phyloP scores from a whole-genome alignment of 2,888 invertebrate species.

The Anthrax anthrax region DNA sequence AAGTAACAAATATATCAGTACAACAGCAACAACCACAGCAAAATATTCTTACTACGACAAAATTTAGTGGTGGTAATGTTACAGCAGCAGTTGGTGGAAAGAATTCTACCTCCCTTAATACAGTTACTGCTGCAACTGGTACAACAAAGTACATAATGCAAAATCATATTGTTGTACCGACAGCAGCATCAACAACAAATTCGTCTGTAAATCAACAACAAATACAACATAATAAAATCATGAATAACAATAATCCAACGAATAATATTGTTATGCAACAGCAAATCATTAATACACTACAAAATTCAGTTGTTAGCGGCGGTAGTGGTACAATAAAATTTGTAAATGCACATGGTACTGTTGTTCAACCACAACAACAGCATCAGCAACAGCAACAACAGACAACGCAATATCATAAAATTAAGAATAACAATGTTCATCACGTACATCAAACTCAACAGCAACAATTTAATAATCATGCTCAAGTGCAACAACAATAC shows the following conservation, averaged over 20 bases:
- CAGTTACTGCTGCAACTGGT: too few relatives aligned
- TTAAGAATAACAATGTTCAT: slow-evolving; percentile 2
- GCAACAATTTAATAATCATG: slow-evolving; percentile 14
- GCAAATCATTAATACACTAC: slow-evolving; percentile 14
- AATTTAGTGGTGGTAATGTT: slow-evolving; percentile 3
- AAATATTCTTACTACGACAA: slow-evolving; percentile 19
- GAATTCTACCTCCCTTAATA: slow-evolving; percentile 1
- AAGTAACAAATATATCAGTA: slow-evolving; percentile 14
- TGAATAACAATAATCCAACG: slow-evolving; percentile 6
- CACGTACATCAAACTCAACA: slow-evolving; percentile 3
- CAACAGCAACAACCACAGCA: slow-evolving; percentile 19
- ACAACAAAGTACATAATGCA: slow-evolving; percentile 13
- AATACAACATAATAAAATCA: slow-evolving; percentile 1
- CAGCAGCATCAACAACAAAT: slow-evolving; percentile 1
- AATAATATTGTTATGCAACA: slow-evolving; percentile 17
- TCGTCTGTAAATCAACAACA: slow-evolving; percentile 3
- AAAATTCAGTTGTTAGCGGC: slow-evolving; percentile 10
- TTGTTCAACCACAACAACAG: slow-evolving; percentile 25
- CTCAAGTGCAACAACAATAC: slow-evolving; percentile 13
- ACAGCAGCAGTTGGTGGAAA: neutral
- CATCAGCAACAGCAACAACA: slow-evolving; percentile 11
- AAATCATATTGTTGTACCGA: slow-evolving; percentile 11
- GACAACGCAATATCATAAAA: neutral
- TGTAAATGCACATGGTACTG: slow-evolving; percentile 33
- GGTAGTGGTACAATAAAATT: slow-evolving; percentile 28